phyloP scores from a whole-genome alignment of 2,113 vertebrate genomes.

The Phainopepla nitens region DNA sequence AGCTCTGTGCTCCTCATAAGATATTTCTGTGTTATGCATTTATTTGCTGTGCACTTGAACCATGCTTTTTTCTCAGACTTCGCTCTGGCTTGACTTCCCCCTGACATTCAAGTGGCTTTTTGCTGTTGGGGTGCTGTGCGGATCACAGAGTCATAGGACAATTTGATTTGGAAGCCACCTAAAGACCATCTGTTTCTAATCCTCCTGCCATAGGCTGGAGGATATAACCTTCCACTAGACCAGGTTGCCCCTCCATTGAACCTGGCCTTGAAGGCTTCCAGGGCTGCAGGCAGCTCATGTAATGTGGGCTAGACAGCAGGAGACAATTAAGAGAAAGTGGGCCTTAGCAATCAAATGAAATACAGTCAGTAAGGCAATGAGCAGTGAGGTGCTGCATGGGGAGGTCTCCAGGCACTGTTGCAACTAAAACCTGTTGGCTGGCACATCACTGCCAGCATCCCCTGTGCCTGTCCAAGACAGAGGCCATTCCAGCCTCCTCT shows the following conservation, averaged over 20 bases:
- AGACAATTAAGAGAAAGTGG: neutral
- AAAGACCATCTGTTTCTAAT: neutral
- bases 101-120: neutral
- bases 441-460: rapidly evolving
- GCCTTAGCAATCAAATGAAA: neutral
- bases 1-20: neutral
- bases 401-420: neutral
- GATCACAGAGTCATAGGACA: rapidly evolving
- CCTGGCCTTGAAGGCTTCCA: neutral
- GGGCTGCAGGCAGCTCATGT: neutral
- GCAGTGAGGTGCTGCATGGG: rapidly evolving
- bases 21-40: neutral
- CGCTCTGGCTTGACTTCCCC: neutral
- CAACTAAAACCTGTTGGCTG: neutral
- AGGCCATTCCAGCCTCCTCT: neutral
- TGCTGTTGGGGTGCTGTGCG: neutral
- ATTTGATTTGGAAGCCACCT: neutral
- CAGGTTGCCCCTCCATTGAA: neutral
- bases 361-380: neutral
- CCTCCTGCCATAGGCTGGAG: neutral
- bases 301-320: neutral
- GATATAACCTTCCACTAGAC: neutral
- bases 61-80: rapidly evolving
- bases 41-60: neutral
- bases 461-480: rapidly evolving